phyloP scores from a whole-genome alignment of 35 echinoderm and acorn worm species.

The Anneissia japonica region DNA sequence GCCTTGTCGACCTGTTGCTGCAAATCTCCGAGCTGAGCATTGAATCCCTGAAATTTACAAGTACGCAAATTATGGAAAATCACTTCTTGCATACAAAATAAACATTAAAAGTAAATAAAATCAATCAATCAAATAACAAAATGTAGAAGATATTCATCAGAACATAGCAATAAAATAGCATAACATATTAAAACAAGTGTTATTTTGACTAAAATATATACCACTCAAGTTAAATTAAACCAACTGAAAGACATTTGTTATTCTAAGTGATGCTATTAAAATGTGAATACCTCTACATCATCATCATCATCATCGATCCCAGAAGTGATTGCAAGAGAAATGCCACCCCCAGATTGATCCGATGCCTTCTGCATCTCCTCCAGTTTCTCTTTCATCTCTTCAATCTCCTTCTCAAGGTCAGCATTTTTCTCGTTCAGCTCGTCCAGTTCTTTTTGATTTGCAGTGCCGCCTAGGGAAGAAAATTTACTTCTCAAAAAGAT shows the following conservation, averaged over 20 bases:
- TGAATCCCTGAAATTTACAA: slow-evolving; percentile 50
- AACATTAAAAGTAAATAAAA: no score
- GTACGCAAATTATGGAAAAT: background rate
- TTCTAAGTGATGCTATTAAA: background rate
- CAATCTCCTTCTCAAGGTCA: slow-evolving; percentile 64
- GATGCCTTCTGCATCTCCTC: slow-evolving; percentile 46
- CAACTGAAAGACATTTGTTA: no score
- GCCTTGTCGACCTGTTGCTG: slow-evolving; percentile 52
- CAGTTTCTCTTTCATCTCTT: slow-evolving; percentile 25
- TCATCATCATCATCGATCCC: slow-evolving; percentile 72
- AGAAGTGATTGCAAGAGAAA: background rate
- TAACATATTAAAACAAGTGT: no score
- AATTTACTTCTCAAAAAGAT: background rate
- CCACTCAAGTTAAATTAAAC: no score
- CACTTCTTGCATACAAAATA: background rate
- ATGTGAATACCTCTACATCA: slow-evolving; percentile 72
- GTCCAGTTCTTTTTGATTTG: slow-evolving; percentile 35
- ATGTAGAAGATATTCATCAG: background rate
- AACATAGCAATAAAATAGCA: background rate
- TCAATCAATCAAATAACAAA: no score
- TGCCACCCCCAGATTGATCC: background rate
- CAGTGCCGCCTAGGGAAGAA: background rate
- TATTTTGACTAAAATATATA: no score
- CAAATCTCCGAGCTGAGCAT: slow-evolving; percentile 63
- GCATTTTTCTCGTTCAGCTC: slow-evolving; percentile 49